Base-by-base conservation (phyloP, 2,113 vertebrate species). In the Aix galericulata region DNA sequence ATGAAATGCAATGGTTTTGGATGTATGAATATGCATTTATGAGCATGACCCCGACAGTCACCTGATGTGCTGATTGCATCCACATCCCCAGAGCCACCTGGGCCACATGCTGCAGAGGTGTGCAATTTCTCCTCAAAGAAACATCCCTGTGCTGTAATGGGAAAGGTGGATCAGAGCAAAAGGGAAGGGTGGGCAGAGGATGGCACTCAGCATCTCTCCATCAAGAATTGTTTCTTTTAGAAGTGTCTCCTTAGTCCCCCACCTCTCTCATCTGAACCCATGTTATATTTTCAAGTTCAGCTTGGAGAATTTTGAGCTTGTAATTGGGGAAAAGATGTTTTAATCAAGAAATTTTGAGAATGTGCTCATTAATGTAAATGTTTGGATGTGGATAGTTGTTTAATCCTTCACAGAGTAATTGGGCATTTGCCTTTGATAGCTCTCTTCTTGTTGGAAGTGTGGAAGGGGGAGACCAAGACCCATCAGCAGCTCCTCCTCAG, bases 111-210 rank as follows among this genome's bases (percentile, higher is more conserved):
- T 58, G 21, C 8, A 17, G 31, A 31, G 23, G 3, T 21, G 4
- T 40, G 26, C 72, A 55, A 3, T 44, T 58, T 22, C 36, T 87
- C 15, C 78, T 52, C 0, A 6, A n/a, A 59, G 27, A 52, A 16
- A 2, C 17, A 85, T 31, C 36, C 23, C 36, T 9, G 6, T 0
- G 1, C 18, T 1, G 0, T 42, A n/a, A 42, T 5, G 32, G n/a
- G 38, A 48, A 90, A 77, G 2, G 8, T 25, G 10, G 32, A 50
- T 2, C 6, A 50, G 40, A 44, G 25, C 12, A 83, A 79, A 88
- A 36, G 0, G 0, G 38, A 38, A 69, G 17, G 16, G 36, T 5
- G 26, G 36, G n/a, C 60, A 32, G 29, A 67, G 17, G 25, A 60
- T 1, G 5, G 4, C 23, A 82, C 40, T 48, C 1, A 5, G 32